Percentiles rank a stretch among this genome's conserved stretches.
These are phyloP conservation scores for Manis pentadactyla DNA, from an alignment of 2,797 vertebrate species.

Conservation along the genomic window DNA sequence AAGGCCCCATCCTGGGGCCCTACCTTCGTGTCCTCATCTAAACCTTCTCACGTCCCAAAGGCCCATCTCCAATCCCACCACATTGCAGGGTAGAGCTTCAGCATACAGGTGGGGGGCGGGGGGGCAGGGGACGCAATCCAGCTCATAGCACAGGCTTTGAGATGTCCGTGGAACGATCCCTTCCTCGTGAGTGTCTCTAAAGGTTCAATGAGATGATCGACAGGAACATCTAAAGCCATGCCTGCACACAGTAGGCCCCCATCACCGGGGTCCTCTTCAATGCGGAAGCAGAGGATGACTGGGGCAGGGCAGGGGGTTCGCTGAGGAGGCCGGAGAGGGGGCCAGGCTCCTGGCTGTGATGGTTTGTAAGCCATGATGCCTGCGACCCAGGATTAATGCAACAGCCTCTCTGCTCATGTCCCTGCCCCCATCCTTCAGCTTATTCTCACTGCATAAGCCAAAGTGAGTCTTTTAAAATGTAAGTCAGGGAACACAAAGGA, in stretches of 20 bases:
- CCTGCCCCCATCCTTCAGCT: not conserved
- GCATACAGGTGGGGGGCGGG: not conserved
- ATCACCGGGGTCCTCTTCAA: not conserved
- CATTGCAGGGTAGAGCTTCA: not conserved
- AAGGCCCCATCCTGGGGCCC: not conserved
- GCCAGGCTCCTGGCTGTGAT: not conserved
- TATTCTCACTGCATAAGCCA: not conserved
- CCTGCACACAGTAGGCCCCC: not conserved
- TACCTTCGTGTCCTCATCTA: not conserved
- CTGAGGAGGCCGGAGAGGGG: not conserved
- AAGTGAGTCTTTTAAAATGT: not conserved
- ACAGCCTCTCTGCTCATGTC: not conserved
- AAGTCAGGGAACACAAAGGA: not conserved
- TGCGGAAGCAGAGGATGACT: not conserved
- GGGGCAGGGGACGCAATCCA: not conserved
- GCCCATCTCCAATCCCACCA: not conserved
- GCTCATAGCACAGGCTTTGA: not conserved
- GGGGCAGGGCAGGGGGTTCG: not conserved
- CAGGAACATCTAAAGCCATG: not conserved
- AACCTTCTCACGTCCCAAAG: not conserved
- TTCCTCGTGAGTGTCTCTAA: not conserved
- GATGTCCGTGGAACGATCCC: not conserved
- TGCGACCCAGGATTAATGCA: not conserved
- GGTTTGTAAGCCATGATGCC: not conserved
- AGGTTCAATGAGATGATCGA: not conserved